Evolutionary conservation across 2,113 vertebrate genomes (phyloP).

Genomic region (Xyliphius kryptos): DNA sequence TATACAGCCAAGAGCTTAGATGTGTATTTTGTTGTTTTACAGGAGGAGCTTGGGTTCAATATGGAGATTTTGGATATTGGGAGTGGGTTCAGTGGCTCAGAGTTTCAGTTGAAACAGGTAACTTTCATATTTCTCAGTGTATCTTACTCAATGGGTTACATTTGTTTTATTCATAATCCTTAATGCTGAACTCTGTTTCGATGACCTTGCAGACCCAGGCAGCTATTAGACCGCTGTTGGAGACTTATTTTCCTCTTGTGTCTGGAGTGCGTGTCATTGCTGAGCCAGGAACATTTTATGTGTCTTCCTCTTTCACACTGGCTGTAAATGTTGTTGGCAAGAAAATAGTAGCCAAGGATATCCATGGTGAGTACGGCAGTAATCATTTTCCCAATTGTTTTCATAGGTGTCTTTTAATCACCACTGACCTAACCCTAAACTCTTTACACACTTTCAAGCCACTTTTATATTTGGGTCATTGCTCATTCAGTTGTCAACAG

Average conservation of each 20-base stretch:
- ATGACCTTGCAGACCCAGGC: constrained; percentile 78
- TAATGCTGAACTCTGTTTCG: too few species aligned
- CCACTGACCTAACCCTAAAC: too few species aligned
- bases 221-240: constrained; percentile 78
- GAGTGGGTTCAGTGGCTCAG: constrained; percentile 86
- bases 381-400: too few species aligned
- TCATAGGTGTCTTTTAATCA: too few species aligned
- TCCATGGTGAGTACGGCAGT: constrained; percentile 73
- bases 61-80: constrained; percentile 94
- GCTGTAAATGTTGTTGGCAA: constrained; percentile 89
- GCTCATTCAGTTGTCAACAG: too few species aligned
- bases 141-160: too few species aligned
- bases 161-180: too few species aligned
- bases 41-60: constrained; percentile 91
- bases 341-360: constrained; percentile 71
- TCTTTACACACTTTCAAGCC: too few species aligned
- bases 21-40: constrained; percentile 30
- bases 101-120: constrained; percentile 88
- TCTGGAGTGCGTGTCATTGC: constrained; percentile 85
- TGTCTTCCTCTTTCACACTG: constrained; percentile 88
- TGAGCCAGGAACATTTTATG: constrained; percentile 86
- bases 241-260: constrained; percentile 83
- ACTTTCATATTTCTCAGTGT: too few species aligned
- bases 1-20: too few species aligned
- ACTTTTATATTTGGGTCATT: too few species aligned